Evolutionary conservation across 2,797 vertebrate species (phyloP), one percentile per base, ranked within the genome.

Genomic region (Carapus acus): DNA sequence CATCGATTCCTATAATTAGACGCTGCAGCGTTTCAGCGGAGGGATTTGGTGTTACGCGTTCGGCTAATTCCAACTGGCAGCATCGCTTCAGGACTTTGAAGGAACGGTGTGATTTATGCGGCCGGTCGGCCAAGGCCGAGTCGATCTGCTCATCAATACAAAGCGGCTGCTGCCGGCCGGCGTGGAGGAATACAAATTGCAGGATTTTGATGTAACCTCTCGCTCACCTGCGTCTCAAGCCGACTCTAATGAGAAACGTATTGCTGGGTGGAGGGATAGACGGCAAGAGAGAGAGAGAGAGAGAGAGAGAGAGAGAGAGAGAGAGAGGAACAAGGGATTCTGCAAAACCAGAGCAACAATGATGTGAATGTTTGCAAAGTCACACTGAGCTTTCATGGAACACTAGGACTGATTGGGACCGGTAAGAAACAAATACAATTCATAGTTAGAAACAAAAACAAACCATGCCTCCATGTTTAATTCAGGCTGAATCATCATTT

Each of bases 91-190:
- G 59, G 33, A 62, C 60, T 38, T 58, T 37, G 50, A 11, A 69
- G 49, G 74, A 73, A 64, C 49, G 44, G 13, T 53, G 73, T 77
- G 76, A 84, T 81, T 78, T 71, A 77, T 83, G 71, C 65, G 64
- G 49, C 49, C 68, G 73, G 73, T 67, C 67, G 78, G 80, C 68
- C 74, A 72, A 74, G 78, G 74, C 81, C 69, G 64, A 67, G 73
- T 69, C 76, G 73, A 60, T 80, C 71, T 65, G 65, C 70, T 80
- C 74, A 73, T 83, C 79, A 77, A 65, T 69, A 77, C 58, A 71
- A 80, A 73, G 69, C 65, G 57, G 42, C 34, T 44, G 58, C 69
- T 76, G 58, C 33, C 1, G 23, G 44, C 55, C 52, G 65, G 54
- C 43, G 40, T 4, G 34, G 13, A 54, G 47, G 80, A 84, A 83